Evolutionary conservation across 2,113 vertebrate species (phyloP), one percentile per base, ranked within the genome.

Genomic region (Mixornis gularis): DNA sequence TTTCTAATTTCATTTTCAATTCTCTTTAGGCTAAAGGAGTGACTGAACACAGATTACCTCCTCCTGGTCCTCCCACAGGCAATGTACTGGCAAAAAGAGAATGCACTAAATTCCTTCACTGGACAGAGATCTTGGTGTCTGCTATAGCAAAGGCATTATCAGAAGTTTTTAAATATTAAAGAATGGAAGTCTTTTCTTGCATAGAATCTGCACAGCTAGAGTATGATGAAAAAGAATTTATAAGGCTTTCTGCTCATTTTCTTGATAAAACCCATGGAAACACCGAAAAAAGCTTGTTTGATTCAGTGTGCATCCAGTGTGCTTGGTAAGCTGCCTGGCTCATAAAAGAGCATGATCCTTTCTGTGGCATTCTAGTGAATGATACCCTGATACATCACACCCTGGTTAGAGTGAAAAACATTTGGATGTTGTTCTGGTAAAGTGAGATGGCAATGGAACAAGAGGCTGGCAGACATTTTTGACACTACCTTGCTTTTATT

Each of bases 1-100:
- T 79, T 79, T 79, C 22, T 82, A 41, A 82, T 72, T 85, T 72
- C 0, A 56, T 18, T 68, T 91, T 63, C 48, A 82, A 43, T 79
- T 85, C 41, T 64, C 91, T 93, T 82, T 79, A 79, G 19, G 25
- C 30, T 72, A 62, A 90, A 90, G 13, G 20, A 59, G 36, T 64
- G 22, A 43, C 59, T 76, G 53, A 91, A 55, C 36, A 76, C 40
- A 72, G 41, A 71, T 79, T 85, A 20, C 19, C 41, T 80, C 38
- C 41, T 83, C 10, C 49, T 72, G 36, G 18, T 72, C 44, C 24
- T 92, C 93, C 78, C 29, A 43, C 53, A 38, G 77, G 21, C 53
- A 51, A 12, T 14, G 20, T 48, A 43, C 36, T 51, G 77, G 32
- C 17, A 76, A 79, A 81, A 85, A 53, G 19, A 69, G 51, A 79